phyloP scores from a whole-genome alignment of 2,797 vertebrate genomes.

The Tachyglossus aculeatus region DNA sequence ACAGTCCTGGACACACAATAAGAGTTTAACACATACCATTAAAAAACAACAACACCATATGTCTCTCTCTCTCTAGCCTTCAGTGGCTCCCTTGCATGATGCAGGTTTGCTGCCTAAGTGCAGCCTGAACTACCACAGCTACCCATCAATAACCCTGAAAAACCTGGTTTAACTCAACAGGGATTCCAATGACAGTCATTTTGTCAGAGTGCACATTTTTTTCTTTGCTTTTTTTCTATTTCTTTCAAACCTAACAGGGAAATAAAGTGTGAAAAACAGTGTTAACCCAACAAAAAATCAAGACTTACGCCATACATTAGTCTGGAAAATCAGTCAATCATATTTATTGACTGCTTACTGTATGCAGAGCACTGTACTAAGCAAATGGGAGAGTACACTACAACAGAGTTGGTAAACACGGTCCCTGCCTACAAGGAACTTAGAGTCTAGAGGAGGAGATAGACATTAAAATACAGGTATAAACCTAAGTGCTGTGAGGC shows the following conservation, averaged over 20 bases:
- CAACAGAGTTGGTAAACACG: too few relatives aligned
- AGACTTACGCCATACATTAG: slow-evolving; percentile 12
- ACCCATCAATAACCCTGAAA: too few relatives aligned
- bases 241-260: slow-evolving; percentile 37
- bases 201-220: background rate
- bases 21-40: too few relatives aligned
- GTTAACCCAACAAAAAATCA: slow-evolving; percentile 37
- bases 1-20: too few relatives aligned
- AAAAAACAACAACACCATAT: too few relatives aligned
- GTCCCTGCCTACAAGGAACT: too few relatives aligned
- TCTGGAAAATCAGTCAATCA: slow-evolving; percentile 33
- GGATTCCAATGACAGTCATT: slow-evolving; percentile 13
- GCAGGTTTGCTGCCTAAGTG: background rate
- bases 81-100: background rate
- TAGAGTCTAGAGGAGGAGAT: too few relatives aligned
- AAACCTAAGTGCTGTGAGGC: too few relatives aligned
- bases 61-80: background rate
- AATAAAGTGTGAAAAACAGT: slow-evolving; percentile 24
- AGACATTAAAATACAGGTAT: too few relatives aligned
- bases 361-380: too few relatives aligned
- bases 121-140: background rate
- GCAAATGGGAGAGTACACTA: too few relatives aligned
- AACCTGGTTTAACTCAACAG: slow-evolving; percentile 4
- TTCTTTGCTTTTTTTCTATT: slow-evolving; percentile 4
- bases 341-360: too few relatives aligned